Conservation (phyloP, 2,113 vertebrate species). For the Laticauda laticaudata region DNA sequence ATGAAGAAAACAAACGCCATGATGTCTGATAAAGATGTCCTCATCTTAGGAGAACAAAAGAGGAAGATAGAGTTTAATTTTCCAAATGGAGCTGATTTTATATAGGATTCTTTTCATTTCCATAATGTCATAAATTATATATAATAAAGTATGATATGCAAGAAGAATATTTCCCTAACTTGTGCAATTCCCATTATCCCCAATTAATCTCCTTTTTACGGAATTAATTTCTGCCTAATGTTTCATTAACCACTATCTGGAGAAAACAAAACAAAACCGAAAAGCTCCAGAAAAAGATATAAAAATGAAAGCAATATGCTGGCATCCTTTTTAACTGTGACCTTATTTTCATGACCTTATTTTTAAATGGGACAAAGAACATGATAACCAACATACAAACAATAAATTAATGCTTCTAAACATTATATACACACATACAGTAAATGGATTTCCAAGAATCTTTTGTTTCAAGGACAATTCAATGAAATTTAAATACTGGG, state of each 20-base stretch:
- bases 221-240: not conserved
- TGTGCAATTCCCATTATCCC: not conserved
- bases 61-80: not conserved
- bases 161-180: not conserved
- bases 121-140: not conserved
- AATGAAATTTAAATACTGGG: not conserved
- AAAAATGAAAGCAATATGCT: not conserved
- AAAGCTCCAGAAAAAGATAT: not conserved
- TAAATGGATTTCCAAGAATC: not conserved
- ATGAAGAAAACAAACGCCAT: not conserved
- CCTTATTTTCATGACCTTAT: not conserved
- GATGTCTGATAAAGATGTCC: not conserved
- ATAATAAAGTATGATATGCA: not conserved
- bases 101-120: not conserved
- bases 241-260: not conserved
- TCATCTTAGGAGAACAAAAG: not conserved
- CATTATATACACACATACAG: not conserved
- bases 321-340: not conserved
- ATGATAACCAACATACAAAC: not conserved
- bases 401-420: not conserved
- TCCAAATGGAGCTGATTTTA: not conserved
- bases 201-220: not conserved
- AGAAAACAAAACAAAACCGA: not conserved
- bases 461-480: not conserved
- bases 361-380: not conserved